Percentiles rank a stretch among this genome's conserved stretches.
Conservation (phyloP, 1,140 invertebrate species). For the Mercenaria mercenaria region DNA sequence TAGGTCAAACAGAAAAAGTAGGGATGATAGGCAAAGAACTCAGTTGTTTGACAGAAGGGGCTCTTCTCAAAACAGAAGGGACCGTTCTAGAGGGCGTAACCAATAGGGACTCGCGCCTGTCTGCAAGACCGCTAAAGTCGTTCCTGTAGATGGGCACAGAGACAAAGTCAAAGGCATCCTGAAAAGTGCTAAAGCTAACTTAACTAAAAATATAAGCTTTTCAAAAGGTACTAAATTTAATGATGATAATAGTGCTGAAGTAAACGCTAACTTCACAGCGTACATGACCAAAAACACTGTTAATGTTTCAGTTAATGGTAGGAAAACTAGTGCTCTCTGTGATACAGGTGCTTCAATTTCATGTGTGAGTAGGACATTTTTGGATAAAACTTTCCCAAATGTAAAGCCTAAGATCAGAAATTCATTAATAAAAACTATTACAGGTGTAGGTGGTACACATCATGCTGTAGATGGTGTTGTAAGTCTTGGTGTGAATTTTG, state of each 20-base stretch:
- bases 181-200: no score
- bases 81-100: neutral
- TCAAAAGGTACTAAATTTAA: no score
- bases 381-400: neutral
- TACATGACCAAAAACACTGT: constrained; percentile 25
- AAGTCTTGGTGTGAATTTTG: neutral
- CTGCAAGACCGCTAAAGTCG: neutral
- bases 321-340: constrained; percentile 24
- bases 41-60: neutral
- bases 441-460: neutral
- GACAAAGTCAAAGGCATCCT: neutral
- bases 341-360: constrained; percentile 43
- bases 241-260: no score
- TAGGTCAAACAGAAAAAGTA: neutral
- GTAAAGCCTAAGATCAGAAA: neutral
- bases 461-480: neutral
- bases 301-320: neutral
- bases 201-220: no score
- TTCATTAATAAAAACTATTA: neutral
- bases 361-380: constrained; percentile 12
- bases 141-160: neutral
- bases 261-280: constrained; percentile 1
- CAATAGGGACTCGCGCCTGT: neutral
- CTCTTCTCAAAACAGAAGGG: no score
- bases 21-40: neutral